Evolutionary conservation across 2,113 vertebrate species (phyloP).

Genomic region (Siniperca chuatsi): DNA sequence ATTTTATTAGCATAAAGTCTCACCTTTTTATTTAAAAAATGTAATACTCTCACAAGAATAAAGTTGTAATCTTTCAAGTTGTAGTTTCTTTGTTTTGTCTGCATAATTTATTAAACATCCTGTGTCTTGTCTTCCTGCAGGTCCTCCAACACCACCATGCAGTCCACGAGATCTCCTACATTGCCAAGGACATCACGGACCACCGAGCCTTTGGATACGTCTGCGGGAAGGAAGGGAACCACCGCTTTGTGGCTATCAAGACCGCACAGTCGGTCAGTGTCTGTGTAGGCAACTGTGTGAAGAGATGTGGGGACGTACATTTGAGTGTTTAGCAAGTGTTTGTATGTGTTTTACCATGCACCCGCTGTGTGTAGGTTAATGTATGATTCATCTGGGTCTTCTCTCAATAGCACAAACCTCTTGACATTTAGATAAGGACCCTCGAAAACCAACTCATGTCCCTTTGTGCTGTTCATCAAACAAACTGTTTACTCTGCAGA

Average conservation of each 20-base stretch:
- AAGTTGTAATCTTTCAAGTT: neutral
- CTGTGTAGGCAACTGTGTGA: neutral
- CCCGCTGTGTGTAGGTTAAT: conserved; percentile 47
- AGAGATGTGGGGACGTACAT: neutral
- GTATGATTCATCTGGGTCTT: conserved; percentile 46
- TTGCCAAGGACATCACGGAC: conserved; percentile 99
- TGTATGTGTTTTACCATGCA: neutral
- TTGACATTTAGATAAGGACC: conserved; percentile 76
- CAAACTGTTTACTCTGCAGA: conserved; percentile 34
- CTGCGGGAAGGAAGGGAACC: conserved; percentile 98
- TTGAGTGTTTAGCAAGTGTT: neutral
- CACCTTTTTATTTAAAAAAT: neutral
- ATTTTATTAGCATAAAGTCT: neutral
- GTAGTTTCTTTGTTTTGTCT: neutral
- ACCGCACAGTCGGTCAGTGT: conserved; percentile 96
- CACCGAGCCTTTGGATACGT: conserved; percentile 98
- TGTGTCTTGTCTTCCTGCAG: conserved; percentile 74
- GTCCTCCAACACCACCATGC: conserved; percentile 97
- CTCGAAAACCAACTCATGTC: conserved; percentile 39
- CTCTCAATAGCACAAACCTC: conserved; percentile 37
- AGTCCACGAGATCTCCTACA: conserved; percentile 99
- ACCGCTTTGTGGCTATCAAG: conserved; percentile 99
- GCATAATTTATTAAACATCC: neutral
- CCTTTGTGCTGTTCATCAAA: conserved; percentile 52
- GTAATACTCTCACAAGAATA: neutral